phyloP scores from a whole-genome alignment of 1,140 invertebrate species.

The Meloidogyne floridensis region DNA sequence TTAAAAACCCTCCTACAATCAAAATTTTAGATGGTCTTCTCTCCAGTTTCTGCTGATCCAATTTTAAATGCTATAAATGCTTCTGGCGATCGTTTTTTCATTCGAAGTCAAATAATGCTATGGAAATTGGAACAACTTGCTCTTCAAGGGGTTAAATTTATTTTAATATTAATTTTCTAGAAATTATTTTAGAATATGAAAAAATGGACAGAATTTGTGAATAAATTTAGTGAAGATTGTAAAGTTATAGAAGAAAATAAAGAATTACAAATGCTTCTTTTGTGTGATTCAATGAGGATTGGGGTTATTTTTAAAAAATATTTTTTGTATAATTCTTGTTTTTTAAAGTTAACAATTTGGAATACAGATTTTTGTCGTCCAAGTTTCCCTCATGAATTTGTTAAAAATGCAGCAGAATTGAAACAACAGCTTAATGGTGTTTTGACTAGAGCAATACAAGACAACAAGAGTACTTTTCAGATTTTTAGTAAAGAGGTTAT shows the following conservation, averaged over 20 bases:
- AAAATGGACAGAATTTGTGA: conserved; percentile 39
- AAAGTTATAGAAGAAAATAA: conserved; percentile 25
- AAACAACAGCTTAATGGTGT: conserved; percentile 14
- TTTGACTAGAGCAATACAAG: conserved; percentile 25
- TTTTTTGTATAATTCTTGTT: no score
- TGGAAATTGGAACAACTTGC: conserved; percentile 46
- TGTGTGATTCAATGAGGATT: conserved; percentile 35
- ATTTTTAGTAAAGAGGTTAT: conserved; percentile 22
- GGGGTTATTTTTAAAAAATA: conserved; percentile 16
- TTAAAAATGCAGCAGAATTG: not conserved
- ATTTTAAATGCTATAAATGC: conserved; percentile 29
- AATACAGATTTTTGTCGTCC: conserved; percentile 30
- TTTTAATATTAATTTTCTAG: not conserved
- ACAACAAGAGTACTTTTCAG: conserved; percentile 21
- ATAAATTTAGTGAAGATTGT: conserved; percentile 30
- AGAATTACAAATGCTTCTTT: conserved; percentile 30
- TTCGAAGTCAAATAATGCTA: conserved; percentile 29
- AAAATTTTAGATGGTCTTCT: conserved; percentile 36
- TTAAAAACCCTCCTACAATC: not conserved
- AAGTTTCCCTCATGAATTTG: not conserved
- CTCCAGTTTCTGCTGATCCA: conserved; percentile 29
- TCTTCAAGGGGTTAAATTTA: not conserved
- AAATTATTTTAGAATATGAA: conserved; percentile 21
- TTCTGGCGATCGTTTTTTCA: not conserved
- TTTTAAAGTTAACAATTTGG: conserved; percentile 22